These are phyloP conservation scores for Mycteria americana DNA, from an alignment of 2,797 vertebrate species.

Conservation along the genomic window DNA sequence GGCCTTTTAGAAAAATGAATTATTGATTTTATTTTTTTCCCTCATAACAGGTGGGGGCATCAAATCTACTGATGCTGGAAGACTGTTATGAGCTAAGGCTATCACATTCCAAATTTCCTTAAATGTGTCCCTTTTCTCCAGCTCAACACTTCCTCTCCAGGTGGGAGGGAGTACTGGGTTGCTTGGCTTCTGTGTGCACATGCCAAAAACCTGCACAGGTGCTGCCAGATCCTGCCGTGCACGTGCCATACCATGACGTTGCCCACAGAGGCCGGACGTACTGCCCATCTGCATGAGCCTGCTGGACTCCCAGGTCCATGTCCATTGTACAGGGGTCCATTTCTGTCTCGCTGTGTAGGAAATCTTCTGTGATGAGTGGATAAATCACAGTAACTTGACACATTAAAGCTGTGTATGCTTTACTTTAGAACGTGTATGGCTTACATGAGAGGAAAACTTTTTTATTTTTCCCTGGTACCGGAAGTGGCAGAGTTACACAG, in stretches of 20 bases:
- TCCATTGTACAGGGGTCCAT: too few species aligned
- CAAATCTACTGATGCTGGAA: background rate
- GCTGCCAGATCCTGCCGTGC: background rate
- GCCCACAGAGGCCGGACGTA: rapidly evolving
- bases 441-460: background rate
- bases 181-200: background rate
- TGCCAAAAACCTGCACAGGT: background rate
- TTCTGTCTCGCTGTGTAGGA: background rate
- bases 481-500: background rate
- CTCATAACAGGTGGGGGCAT: background rate
- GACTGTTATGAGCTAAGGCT: background rate
- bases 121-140: background rate
- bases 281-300: background rate
- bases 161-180: background rate
- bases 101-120: background rate
- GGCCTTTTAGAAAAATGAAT: background rate
- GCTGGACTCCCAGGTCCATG: background rate
- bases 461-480: background rate
- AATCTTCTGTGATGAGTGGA: background rate
- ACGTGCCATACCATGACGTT: background rate
- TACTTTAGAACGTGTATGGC: background rate
- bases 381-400: background rate
- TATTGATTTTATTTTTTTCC: background rate
- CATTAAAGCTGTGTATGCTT: background rate
- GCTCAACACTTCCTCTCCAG: background rate